These are phyloP conservation scores for Boulengeromyrus knoepffleri DNA, from an alignment of 2,113 vertebrate species.

Conservation along the genomic window DNA sequence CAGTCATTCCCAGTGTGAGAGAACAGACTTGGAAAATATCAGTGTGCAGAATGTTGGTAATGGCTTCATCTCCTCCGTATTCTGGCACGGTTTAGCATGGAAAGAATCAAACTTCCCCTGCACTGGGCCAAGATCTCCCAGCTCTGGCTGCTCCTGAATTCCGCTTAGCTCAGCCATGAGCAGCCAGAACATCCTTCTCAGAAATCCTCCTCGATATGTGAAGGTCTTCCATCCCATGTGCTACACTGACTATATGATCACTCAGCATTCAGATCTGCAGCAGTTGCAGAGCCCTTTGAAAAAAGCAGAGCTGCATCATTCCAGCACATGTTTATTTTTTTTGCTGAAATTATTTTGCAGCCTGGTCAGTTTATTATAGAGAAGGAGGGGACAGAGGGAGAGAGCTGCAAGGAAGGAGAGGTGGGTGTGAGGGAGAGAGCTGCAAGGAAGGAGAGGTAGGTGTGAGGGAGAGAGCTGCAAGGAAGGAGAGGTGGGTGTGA, in stretches of 20 bases:
- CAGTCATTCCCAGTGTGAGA: conserved; percentile 7
- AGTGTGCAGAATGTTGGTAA: conserved; percentile 19
- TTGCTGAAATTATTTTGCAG: conserved; percentile 32
- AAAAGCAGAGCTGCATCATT: not conserved
- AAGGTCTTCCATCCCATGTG: not conserved
- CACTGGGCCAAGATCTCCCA: not conserved
- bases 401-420: not conserved
- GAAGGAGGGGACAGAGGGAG: not conserved
- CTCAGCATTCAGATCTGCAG: not conserved
- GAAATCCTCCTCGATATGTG: not conserved
- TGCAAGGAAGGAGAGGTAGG: no score
- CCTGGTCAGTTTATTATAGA: not conserved
- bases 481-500: no score
- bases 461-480: no score
- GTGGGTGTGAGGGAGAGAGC: no score
- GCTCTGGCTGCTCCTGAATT: not conserved
- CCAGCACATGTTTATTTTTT: not conserved
- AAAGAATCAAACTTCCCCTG: conserved; percentile 32
- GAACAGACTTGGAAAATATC: conserved; percentile 31
- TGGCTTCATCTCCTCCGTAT: conserved; percentile 24
- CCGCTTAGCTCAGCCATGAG: not conserved
- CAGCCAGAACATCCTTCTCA: not conserved
- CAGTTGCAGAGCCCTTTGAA: not conserved
- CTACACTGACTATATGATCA: not conserved
- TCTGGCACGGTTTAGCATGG: conserved; percentile 35